Evolutionary conservation across 2,888 invertebrate species (phyloP).

Genomic region (Napeogenes sylphis): DNA sequence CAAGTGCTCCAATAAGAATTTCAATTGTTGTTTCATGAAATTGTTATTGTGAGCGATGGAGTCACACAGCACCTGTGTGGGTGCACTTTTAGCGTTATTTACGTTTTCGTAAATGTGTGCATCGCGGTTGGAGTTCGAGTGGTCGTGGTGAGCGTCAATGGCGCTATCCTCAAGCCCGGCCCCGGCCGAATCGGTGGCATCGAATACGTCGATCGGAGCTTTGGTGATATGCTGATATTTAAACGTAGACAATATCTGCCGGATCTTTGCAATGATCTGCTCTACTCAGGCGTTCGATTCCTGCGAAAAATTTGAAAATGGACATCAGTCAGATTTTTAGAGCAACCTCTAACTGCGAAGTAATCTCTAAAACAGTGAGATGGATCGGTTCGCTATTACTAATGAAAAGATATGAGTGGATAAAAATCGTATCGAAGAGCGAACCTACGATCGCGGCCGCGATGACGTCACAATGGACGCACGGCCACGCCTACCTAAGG

Average conservation of each 20-base stretch:
- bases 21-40: slow-evolving; percentile 75
- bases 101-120: slow-evolving; percentile 59
- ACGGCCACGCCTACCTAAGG: slow-evolving; percentile 45
- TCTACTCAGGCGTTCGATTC: slow-evolving; percentile 94
- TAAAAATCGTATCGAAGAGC: slow-evolving; percentile 38
- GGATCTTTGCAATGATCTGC: slow-evolving; percentile 91
- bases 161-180: slow-evolving; percentile 62
- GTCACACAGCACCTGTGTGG: slow-evolving; percentile 67
- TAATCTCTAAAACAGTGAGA: slow-evolving; percentile 63
- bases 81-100: slow-evolving; percentile 62
- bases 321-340: slow-evolving; percentile 59
- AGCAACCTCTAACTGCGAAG: slow-evolving; percentile 41
- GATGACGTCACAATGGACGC: slow-evolving; percentile 26
- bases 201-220: slow-evolving; percentile 72
- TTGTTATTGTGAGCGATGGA: slow-evolving; percentile 72
- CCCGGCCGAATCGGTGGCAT: slow-evolving; percentile 58
- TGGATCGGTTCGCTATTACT: slow-evolving; percentile 54
- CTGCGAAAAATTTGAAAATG: slow-evolving; percentile 77
- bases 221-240: slow-evolving; percentile 80
- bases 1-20: slow-evolving; percentile 80
- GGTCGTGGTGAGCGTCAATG: slow-evolving; percentile 62
- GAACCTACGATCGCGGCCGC: slow-evolving; percentile 1
- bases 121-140: slow-evolving; percentile 39
- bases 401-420: slow-evolving; percentile 50
- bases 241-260: slow-evolving; percentile 86